Conservation (phyloP, 2,888 invertebrate species). For the Camptogramma bilineatum region DNA sequence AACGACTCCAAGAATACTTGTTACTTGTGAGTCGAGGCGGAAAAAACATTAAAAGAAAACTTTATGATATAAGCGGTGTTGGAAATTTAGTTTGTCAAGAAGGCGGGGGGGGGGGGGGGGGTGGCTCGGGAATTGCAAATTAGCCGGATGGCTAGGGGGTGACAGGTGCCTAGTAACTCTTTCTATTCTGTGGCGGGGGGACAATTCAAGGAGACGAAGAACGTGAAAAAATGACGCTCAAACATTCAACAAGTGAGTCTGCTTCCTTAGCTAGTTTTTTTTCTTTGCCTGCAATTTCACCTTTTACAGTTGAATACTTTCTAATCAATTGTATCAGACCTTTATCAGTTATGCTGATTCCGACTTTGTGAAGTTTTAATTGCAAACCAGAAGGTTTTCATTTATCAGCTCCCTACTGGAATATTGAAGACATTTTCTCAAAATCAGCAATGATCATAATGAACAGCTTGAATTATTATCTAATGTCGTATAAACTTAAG, state of each 20-base stretch:
- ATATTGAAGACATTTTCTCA: no score
- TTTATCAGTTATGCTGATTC: neutral
- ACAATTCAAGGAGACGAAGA: constrained; percentile 32
- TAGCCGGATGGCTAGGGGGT: constrained; percentile 49
- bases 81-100: constrained; percentile 57
- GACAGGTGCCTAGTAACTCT: constrained; percentile 16
- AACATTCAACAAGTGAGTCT: constrained; percentile 67
- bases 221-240: constrained; percentile 61
- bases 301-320: constrained; percentile 13
- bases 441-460: no score
- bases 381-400: neutral
- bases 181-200: constrained; percentile 26
- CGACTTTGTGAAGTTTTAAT: neutral
- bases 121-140: constrained; percentile 66
- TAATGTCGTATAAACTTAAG: no score
- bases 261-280: constrained; percentile 41
- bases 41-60: constrained; percentile 44
- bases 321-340: neutral
- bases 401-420: no score
- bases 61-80: constrained; percentile 46
- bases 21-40: constrained; percentile 24
- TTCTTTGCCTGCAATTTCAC: constrained; percentile 1
- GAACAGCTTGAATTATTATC: no score
- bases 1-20: constrained; percentile 11
- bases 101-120: constrained; percentile 57